Evolutionary conservation across 2,113 vertebrate species (phyloP).

Genomic region (Melierax canorus): DNA sequence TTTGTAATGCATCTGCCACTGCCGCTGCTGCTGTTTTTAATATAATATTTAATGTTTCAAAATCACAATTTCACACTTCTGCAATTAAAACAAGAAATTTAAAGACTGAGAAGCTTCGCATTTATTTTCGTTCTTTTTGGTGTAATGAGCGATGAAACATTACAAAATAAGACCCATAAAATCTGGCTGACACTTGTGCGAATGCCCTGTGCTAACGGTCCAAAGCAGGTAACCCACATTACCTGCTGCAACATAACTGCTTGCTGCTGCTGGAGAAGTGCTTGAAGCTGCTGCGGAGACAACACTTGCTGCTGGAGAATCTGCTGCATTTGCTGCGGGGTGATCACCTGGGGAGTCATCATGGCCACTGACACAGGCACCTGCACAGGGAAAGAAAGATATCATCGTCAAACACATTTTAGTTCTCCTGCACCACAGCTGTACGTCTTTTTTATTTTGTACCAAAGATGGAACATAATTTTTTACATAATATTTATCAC

Average conservation of each 20-base stretch:
- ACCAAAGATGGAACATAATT: slow-evolving; percentile 10
- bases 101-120: not conserved
- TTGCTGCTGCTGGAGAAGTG: slow-evolving; percentile 97
- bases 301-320: slow-evolving; percentile 99
- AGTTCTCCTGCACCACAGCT: not conserved
- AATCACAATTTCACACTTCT: not conserved
- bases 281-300: slow-evolving; percentile 97
- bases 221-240: slow-evolving; percentile 80
- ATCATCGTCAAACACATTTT: not conserved
- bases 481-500: slow-evolving; percentile 42
- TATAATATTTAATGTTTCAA: not conserved
- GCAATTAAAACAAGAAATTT: not conserved
- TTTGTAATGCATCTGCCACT: slow-evolving; percentile 28
- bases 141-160: not conserved
- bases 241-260: slow-evolving; percentile 99
- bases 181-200: not conserved
- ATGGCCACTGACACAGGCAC: slow-evolving; percentile 99
- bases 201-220: slow-evolving; percentile 45
- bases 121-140: not conserved
- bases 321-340: slow-evolving; percentile 99
- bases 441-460: not conserved
- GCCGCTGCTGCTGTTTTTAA: not conserved
- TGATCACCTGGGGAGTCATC: slow-evolving; percentile 99
- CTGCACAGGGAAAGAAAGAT: slow-evolving; percentile 69
- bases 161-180: not conserved